phyloP scores from a whole-genome alignment of 2,888 invertebrate genomes.

The Hololepta plana region DNA sequence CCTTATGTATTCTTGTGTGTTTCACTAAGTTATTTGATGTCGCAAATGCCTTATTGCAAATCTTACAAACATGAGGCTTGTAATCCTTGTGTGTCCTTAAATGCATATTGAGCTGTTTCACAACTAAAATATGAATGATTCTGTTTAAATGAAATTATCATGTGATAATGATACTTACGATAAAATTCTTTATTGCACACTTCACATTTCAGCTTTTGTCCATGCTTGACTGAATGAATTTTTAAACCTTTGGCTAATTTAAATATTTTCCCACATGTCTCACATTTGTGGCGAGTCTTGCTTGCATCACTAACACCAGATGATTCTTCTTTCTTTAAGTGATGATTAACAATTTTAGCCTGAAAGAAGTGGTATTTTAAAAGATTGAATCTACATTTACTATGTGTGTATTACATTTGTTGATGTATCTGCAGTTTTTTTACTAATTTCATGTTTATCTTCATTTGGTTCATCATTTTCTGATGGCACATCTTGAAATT shows the following conservation, averaged over 20 bases:
- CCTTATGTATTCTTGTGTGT: constrained; percentile 20
- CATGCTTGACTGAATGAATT: constrained; percentile 19
- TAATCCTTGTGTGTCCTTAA: constrained; percentile 17
- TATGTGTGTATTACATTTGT: too few relatives aligned
- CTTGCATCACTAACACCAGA: too few relatives aligned
- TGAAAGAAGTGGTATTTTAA: too few relatives aligned
- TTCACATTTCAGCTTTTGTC: constrained; percentile 17
- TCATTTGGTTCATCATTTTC: constrained; percentile 5
- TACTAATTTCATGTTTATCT: constrained; percentile 3
- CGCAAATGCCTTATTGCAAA: constrained; percentile 19
- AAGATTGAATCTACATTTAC: too few relatives aligned
- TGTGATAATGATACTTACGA: too few relatives aligned
- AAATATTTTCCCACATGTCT: constrained; percentile 17
- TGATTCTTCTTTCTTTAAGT: too few relatives aligned
- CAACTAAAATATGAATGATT: constrained; percentile 13
- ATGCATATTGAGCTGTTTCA: constrained; percentile 18
- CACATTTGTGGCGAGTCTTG: constrained; percentile 14
- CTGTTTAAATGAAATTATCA: too few relatives aligned
- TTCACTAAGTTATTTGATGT: constrained; percentile 16
- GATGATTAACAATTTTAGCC: too few relatives aligned
- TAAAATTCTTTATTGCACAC: constrained; percentile 19
- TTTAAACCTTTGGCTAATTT: constrained; percentile 15
- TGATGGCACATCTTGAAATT: too few relatives aligned
- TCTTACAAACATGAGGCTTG: constrained; percentile 18
- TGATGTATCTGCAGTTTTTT: constrained; percentile 1